phyloP scores from a whole-genome alignment of 1,140 invertebrate genomes.

The Caenorhabditis inopinata region DNA sequence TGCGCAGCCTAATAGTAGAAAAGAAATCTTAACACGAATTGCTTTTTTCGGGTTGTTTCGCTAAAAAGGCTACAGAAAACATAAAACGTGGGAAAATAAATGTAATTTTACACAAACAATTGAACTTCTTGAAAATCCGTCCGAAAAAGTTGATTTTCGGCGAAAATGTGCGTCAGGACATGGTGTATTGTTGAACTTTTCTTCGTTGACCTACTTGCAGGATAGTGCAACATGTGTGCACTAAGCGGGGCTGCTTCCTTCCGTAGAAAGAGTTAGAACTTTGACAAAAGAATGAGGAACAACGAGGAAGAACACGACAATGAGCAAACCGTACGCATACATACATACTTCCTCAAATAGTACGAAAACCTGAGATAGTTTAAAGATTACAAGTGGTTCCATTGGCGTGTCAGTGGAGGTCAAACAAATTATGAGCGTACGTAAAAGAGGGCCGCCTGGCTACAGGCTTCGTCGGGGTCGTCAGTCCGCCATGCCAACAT shows the following conservation, averaged over 20 bases:
- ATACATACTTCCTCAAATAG: background rate
- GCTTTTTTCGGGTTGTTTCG: too few species aligned
- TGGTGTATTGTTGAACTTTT: constrained; percentile 9
- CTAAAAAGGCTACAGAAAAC: too few species aligned
- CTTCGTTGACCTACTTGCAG: background rate
- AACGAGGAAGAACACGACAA: background rate
- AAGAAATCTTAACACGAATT: too few species aligned
- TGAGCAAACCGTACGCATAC: background rate
- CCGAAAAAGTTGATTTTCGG: constrained; percentile 18
- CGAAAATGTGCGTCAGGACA: background rate
- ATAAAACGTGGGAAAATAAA: too few species aligned
- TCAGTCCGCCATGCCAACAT: background rate
- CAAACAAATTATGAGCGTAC: constrained; percentile 18
- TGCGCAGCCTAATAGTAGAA: too few species aligned
- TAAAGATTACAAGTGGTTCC: constrained; percentile 34
- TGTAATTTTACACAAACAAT: constrained; percentile 20
- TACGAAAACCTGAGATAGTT: constrained; percentile 23
- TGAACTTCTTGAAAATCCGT: constrained; percentile 8
- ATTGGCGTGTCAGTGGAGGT: constrained; percentile 19
- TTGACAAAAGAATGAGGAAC: background rate
- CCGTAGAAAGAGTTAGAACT: background rate
- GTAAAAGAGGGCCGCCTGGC: constrained; percentile 18
- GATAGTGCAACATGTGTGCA: constrained; percentile 30
- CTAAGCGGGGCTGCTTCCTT: background rate
- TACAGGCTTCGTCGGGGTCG: background rate